phyloP scores from a whole-genome alignment of 1,140 invertebrate genomes.

The Dolichoris vasculosae region DNA sequence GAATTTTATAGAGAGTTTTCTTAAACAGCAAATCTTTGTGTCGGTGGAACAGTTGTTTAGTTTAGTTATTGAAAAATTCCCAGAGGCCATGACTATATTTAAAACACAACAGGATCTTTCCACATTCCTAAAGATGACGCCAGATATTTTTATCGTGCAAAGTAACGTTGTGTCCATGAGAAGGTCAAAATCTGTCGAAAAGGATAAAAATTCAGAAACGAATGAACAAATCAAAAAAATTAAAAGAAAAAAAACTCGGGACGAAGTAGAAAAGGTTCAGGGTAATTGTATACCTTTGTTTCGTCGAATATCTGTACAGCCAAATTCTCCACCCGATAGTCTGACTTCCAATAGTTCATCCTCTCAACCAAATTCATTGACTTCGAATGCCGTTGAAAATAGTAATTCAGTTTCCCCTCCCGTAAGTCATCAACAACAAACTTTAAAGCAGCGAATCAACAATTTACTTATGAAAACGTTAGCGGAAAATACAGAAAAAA shows the following conservation, averaged over 20 bases:
- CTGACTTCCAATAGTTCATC: slow-evolving; percentile 59
- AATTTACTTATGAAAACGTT: slow-evolving; percentile 90
- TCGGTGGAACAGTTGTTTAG: slow-evolving; percentile 90
- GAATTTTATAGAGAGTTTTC: slow-evolving; percentile 85
- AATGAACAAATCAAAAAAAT: slow-evolving; percentile 27
- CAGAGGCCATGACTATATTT: slow-evolving; percentile 87
- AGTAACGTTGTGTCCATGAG: slow-evolving; percentile 89
- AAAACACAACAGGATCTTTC: slow-evolving; percentile 89
- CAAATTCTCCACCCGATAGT: slow-evolving; percentile 56
- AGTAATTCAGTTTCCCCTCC: slow-evolving; percentile 62
- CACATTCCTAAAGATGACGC: slow-evolving; percentile 92
- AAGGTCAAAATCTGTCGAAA: slow-evolving; percentile 75
- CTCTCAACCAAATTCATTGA: slow-evolving; percentile 59
- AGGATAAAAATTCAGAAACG: slow-evolving; percentile 10
- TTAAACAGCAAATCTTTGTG: slow-evolving; percentile 86
- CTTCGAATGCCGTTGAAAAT: slow-evolving; percentile 47
- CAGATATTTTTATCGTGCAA: slow-evolving; percentile 92
- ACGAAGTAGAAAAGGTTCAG: slow-evolving; percentile 29
- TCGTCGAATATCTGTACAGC: slow-evolving; percentile 63
- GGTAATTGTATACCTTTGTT: slow-evolving; percentile 6
- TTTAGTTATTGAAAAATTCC: slow-evolving; percentile 84
- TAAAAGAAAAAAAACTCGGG: slow-evolving; percentile 35
- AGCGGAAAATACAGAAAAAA: slow-evolving; percentile 91
- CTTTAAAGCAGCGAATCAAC: slow-evolving; percentile 90
- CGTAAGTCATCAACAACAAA: slow-evolving; percentile 77